Base-by-base conservation (phyloP, 1,140 invertebrate species). In the Propsilocerus akamusi region DNA sequence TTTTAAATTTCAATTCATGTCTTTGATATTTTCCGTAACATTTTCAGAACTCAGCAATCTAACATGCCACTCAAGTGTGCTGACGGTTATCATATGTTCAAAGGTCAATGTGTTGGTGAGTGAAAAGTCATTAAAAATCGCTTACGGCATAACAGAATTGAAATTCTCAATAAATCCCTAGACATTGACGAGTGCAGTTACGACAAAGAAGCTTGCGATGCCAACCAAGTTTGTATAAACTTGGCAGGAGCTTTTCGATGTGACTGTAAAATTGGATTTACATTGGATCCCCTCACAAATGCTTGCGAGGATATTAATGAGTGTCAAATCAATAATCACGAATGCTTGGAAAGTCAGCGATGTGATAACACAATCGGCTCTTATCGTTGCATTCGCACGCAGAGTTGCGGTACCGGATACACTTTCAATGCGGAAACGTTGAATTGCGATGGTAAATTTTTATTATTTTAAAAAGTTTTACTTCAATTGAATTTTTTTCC, bases 401-500 rank as follows among this genome's bases (percentile, higher is more conserved):
- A 83, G 20, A 81, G 85, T 1, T 98, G 95, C 66, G 95, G 95
- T 0, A 98, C 93, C 0, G 95, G 96, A 0, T 98, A 98, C 59
- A 94, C 91, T 0, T 65, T 97, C 3, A 94, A 97, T 60, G 81
- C 84, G 6, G 75, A 80, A 8, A 86, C 83, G 4, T 82, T 88
- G 50, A 70, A 78, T 52, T 97, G 94, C 66, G 86, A 90, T 72
- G 86, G 86, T 89, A 66, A 57, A 50, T 26, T 4, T 6, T 14
- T n/a, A 34, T 34, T 34, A 7, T 12, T 12, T 30, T 12, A 30
- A 41, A 47, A 22, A 20, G 10, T 46, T 32, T 26, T 46, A 51
- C 26, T 48, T 46, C n/a, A 25, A 37, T 25, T 49, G 10, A 37
- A 34, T 3, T 49, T 25, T 51, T 48, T 51, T 49, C 6, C 11